Evolutionary conservation across 1,140 invertebrate genomes (phyloP).

Genomic region (Neotoxoptera formosana): DNA sequence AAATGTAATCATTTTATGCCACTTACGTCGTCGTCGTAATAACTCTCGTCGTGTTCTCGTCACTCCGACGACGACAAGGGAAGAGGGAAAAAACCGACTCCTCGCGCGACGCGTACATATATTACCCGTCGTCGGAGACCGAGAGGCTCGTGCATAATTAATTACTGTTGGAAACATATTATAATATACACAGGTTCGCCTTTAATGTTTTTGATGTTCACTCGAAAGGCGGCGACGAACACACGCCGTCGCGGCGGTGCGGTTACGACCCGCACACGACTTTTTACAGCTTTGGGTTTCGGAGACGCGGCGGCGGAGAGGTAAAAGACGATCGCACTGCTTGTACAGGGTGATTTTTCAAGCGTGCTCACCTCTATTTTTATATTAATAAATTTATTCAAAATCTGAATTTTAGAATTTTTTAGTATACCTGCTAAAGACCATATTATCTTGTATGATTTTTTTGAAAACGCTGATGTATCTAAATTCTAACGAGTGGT

Average conservation of each 20-base stretch:
- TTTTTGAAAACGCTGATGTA: too few relatives aligned
- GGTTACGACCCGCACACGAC: neutral
- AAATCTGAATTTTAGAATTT: too few relatives aligned
- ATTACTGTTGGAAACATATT: conserved; percentile 26
- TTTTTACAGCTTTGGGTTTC: neutral
- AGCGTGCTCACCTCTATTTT: too few relatives aligned
- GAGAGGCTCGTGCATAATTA: neutral
- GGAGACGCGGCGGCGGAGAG: neutral
- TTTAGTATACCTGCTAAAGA: too few relatives aligned
- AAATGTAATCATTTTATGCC: neutral
- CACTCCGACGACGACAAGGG: neutral
- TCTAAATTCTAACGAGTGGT: too few relatives aligned
- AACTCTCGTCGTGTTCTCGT: neutral
- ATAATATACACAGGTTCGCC: neutral
- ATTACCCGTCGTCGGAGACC: neutral
- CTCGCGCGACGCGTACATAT: neutral
- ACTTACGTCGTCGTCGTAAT: neutral
- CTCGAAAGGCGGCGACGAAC: neutral
- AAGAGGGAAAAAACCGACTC: neutral
- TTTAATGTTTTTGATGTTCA: neutral
- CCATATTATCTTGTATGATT: too few relatives aligned
- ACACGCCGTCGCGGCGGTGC: neutral
- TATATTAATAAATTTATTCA: too few relatives aligned
- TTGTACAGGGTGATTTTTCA: neutral
- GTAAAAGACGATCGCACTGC: neutral